phyloP scores from a whole-genome alignment of 2,888 invertebrate species.

The Caenorhabditis wallacei region DNA sequence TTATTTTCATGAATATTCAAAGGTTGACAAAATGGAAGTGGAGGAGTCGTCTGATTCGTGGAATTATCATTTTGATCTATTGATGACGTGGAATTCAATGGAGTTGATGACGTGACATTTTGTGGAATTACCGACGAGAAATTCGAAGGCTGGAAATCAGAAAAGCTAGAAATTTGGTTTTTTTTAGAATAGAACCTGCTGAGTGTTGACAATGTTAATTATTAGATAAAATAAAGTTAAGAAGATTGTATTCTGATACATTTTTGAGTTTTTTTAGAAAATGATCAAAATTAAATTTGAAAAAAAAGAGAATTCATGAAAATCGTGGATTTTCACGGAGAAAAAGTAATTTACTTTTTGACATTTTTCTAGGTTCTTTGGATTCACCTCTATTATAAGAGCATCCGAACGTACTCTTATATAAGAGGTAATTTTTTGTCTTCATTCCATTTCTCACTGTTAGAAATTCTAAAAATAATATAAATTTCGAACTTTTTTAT shows the following conservation, averaged over 20 bases:
- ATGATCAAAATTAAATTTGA: background rate
- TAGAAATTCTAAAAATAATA: background rate
- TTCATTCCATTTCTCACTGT: too few species aligned
- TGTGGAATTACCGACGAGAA: background rate
- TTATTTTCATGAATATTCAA: background rate
- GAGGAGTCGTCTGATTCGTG: background rate
- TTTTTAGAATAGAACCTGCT: background rate
- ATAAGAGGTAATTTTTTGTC: too few species aligned
- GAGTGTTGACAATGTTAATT: background rate
- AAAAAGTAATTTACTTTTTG: background rate
- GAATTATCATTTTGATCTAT: background rate
- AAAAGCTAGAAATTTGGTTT: too few species aligned
- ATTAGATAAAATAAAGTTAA: background rate
- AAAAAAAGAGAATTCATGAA: background rate
- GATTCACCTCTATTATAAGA: too few species aligned
- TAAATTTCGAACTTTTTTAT: conserved; percentile 27
- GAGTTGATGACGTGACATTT: background rate
- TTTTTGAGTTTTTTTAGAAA: background rate
- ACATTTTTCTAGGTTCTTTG: too few species aligned
- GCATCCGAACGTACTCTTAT: too few species aligned
- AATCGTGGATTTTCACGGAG: background rate
- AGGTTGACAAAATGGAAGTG: background rate
- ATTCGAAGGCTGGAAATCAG: too few species aligned
- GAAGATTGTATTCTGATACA: conserved; percentile 4
- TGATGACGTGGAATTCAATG: background rate